Base-by-base conservation (phyloP, 2,888 invertebrate species). In the Deilephila elpenor region DNA sequence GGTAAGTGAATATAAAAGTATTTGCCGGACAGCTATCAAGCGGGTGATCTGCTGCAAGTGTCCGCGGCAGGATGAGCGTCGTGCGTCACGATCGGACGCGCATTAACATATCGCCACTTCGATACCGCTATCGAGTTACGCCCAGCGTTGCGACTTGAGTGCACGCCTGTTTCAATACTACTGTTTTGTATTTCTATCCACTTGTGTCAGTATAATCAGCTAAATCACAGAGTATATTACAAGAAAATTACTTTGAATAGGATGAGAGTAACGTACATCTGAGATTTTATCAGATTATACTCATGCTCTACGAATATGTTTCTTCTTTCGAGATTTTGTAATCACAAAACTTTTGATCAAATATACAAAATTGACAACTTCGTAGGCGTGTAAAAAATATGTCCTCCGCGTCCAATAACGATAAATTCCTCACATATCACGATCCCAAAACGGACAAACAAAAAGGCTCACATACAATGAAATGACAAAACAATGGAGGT, bases 61-160 rank as follows among this genome's bases (percentile, higher is more conserved):
- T 91, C 90, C 90, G 81, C 74, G 76, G 82, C 81, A 79, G 87
- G 88, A 86, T 87, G 91, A 87, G 84, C 91, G 91, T 93, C 93
- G 93, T 93, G 93, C 90, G 90, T 93, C 93, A 94, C 93, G 93
- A 93, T 93, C 91, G 89, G 92, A 91, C 89, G 88, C 84, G 87
- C 88, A 93, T 94, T 94, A 89, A 90, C 93, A 94, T 93, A 93
- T 93, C 93, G 89, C 89, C 83, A 88, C 83, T 90, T 90, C 88
- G 92, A 92, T 92, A 91, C 89, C 86, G 85, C 87, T 90, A 89
- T 89, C 89, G 83, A 76, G 78, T 83, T 85, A 84, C 84, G 83
- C 79, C 77, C 75, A 75, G 78, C 79, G 79, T 79, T 77, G 76
- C 74, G 74, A 80, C 79, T 77, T 76, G 77, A 61, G 62, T 71